Evolutionary conservation across 2,113 vertebrate genomes (phyloP).

Genomic region (Vanacampus margaritifer): DNA sequence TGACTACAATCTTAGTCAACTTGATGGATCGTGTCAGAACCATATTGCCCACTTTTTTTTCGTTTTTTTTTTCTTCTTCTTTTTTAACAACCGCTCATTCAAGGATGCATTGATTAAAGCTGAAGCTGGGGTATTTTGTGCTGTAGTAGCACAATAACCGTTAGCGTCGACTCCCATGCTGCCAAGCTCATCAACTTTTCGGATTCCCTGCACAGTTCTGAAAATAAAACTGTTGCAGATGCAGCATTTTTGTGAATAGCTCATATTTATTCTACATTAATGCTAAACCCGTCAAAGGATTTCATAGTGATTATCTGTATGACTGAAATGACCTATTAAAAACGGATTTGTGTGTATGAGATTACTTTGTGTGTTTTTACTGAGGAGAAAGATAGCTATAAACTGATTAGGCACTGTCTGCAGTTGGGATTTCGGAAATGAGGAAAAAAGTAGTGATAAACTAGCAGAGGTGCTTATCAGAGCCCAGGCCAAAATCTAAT

Average conservation of each 20-base stretch:
- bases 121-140: neutral
- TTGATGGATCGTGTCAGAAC: conserved; percentile 5
- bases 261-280: conserved; percentile 5
- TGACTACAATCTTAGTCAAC: conserved; percentile 6
- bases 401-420: neutral
- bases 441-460: neutral
- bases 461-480: neutral
- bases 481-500: neutral
- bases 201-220: neutral
- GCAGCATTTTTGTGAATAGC: neutral
- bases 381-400: neutral
- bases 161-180: neutral
- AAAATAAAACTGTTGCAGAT: conserved; percentile 1
- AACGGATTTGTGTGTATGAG: neutral
- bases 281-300: neutral
- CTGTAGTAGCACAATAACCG: conserved; percentile 5
- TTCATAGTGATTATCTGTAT: neutral
- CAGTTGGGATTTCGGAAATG: neutral
- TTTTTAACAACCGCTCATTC: neutral
- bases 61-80: no score
- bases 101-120: conserved; percentile 4
- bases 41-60: neutral
- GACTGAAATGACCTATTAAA: conserved; percentile 1
- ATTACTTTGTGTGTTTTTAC: neutral
- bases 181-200: conserved; percentile 2